Base-by-base conservation (phyloP, 2,888 invertebrate genomes). In the Pyrrhia umbra region DNA sequence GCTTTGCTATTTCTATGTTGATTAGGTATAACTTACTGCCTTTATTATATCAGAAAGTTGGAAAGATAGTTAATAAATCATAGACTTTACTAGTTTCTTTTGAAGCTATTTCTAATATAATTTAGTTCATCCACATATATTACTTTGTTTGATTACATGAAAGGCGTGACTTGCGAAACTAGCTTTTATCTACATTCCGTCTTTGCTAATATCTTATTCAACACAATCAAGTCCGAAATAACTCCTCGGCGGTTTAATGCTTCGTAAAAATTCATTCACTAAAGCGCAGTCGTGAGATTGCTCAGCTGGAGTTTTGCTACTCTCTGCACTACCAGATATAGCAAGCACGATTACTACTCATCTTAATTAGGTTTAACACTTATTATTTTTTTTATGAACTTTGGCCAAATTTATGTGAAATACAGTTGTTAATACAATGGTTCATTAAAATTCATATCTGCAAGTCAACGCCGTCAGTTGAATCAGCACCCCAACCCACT, bases 191-290 rank as follows among this genome's bases (percentile, higher is more conserved):
- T 49, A 21, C 23, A 30, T 47, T 51, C 39, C 18, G 45, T 37
- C 25, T 27, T 18, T 55, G 46, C 52, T 73, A 51, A 72, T 68
- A 61, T 68, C 58, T 68, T 62, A 72, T 73, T 73, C 58, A 72
- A 68, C 55, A 68, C 51, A 68, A 73, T 72, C 50, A 62, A 57
- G 54, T 16, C 73, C 52, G 58, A 55, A 73, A 55, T 62, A 58
- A 47, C 34, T 67, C 25, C 51, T 50, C 18, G 57, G 49, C 45
- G 58, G 61, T 55, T 61, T 47, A 72, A 62, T 67, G 46, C 43
- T 73, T 16, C 16, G 46, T 58, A 46, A 67, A 69, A 61, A 61
- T 55, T 54, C 9, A 23, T 55, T 55, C 21, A 21, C 46, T 13
- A 20, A 51, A 51, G 42, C 67, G 60, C 66, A 72, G 40, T 60